phyloP scores from a whole-genome alignment of 2,113 vertebrate genomes.

The Furnarius figulus region DNA sequence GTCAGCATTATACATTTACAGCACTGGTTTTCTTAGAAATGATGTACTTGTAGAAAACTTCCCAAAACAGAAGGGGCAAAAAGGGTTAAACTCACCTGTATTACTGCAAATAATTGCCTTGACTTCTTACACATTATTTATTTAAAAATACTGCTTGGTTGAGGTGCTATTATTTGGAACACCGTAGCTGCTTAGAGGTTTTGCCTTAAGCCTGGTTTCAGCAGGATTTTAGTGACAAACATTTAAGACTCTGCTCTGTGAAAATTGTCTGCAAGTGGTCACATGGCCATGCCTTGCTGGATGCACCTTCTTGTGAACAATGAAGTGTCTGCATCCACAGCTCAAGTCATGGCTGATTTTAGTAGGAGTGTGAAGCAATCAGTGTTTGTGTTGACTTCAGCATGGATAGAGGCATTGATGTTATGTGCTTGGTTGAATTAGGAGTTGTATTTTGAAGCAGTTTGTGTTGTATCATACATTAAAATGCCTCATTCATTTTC shows the following conservation, averaged over 20 bases:
- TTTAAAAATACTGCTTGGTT: not conserved
- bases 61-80: fast-evolving
- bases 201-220: not conserved
- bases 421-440: not conserved
- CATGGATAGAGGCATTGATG: not conserved
- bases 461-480: not conserved
- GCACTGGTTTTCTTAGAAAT: not conserved
- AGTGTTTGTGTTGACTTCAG: not conserved
- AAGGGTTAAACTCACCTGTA: not conserved
- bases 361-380: not conserved
- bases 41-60: not conserved
- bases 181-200: not conserved
- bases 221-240: not conserved
- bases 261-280: not conserved
- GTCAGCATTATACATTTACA: not conserved
- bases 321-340: not conserved
- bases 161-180: not conserved
- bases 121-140: not conserved
- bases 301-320: not conserved
- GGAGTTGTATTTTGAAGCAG: not conserved
- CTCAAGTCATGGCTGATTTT: not conserved
- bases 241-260: not conserved
- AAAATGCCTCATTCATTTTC: not conserved
- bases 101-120: not conserved
- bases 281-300: fast-evolving